Evolutionary conservation across 30 jellyfish, hydroid and myxozoan species (phyloP).

Genomic region (Pseudorhiza aurosa): DNA sequence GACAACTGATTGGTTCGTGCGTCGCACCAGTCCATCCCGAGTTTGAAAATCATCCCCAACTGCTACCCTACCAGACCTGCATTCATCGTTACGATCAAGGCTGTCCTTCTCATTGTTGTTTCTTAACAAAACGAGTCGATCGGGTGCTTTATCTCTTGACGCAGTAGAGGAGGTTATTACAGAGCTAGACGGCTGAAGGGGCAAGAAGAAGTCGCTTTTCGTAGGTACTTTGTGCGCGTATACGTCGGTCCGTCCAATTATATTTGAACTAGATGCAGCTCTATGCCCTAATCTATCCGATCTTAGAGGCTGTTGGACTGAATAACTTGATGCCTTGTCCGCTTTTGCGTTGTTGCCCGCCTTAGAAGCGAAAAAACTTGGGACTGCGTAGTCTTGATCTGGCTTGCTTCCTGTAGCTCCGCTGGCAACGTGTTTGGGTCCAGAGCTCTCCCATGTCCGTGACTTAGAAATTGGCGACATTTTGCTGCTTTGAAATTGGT

Average conservation of each 20-base stretch:
- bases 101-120: background rate
- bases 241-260: background rate
- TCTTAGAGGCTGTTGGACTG: too few relatives aligned
- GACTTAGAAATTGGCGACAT: too few relatives aligned
- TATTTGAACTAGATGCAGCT: too few relatives aligned
- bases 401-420: too few relatives aligned
- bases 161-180: slow-evolving; percentile 1
- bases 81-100: background rate
- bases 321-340: too few relatives aligned
- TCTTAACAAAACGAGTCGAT: background rate
- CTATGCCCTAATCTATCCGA: too few relatives aligned
- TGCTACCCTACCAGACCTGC: background rate
- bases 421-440: too few relatives aligned
- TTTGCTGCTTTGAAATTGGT: too few relatives aligned
- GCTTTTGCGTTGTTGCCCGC: too few relatives aligned
- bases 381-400: slow-evolving; percentile 6
- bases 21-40: slow-evolving; percentile 49
- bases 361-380: background rate
- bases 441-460: too few relatives aligned
- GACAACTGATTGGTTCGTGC: slow-evolving; percentile 23
- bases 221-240: background rate
- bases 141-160: background rate
- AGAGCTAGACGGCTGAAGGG: slow-evolving; percentile 20
- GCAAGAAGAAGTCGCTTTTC: background rate
- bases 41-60: background rate